Percentiles rank a stretch among this genome's conserved stretches.
Conservation (phyloP, 2,888 invertebrate species). For the Furcula furcula region DNA sequence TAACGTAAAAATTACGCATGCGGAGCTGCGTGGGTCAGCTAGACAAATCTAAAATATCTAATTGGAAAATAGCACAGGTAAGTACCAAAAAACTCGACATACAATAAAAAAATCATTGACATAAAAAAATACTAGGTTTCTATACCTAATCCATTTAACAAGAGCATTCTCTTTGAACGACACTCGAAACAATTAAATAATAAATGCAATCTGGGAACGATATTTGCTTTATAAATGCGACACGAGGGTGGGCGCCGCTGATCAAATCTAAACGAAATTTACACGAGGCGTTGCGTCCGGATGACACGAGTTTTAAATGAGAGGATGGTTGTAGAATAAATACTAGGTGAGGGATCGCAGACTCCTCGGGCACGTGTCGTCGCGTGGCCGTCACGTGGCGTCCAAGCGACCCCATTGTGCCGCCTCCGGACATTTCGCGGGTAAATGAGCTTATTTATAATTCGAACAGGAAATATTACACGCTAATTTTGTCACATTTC, state of each 20-base stretch:
- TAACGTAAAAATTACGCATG: too few relatives aligned
- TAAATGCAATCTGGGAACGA: constrained; percentile 64
- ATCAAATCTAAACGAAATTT: constrained; percentile 75
- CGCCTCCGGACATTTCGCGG: constrained; percentile 47
- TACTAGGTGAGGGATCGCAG: constrained; percentile 51
- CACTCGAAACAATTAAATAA: constrained; percentile 75
- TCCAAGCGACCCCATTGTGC: constrained; percentile 25
- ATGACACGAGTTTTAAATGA: constrained; percentile 68
- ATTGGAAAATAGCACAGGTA: too few relatives aligned
- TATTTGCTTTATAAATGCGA: constrained; percentile 61
- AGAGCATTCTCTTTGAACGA: constrained; percentile 31
- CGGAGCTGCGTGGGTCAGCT: too few relatives aligned
- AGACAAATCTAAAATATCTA: too few relatives aligned
- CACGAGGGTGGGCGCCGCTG: constrained; percentile 47
- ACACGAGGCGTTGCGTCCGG: constrained; percentile 53
- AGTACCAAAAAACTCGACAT: too few relatives aligned
- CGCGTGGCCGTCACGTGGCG: constrained; percentile 57
- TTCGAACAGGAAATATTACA: constrained; percentile 77
- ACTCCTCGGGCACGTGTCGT: constrained; percentile 38
- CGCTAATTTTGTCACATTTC: constrained; percentile 76
- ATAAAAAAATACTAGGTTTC: too few relatives aligned
- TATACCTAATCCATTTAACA: constrained; percentile 48
- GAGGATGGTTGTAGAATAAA: constrained; percentile 76
- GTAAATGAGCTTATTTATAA: constrained; percentile 67
- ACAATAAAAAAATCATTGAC: too few relatives aligned